Conservation (phyloP, 2,888 invertebrate species). For the Caenorhabditis japonica region DNA sequence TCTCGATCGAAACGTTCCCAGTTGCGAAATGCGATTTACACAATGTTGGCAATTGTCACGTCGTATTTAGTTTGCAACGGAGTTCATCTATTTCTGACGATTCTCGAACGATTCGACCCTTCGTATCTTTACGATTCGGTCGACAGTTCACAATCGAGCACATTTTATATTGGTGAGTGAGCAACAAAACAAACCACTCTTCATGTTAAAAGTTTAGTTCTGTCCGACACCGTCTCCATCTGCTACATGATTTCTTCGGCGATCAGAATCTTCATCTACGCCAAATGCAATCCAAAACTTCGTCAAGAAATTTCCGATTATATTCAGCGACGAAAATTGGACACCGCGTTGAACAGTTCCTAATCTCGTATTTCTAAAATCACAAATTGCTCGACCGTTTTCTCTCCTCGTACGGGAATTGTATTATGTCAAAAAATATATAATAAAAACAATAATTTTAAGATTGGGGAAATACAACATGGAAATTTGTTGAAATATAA, state of each 20-base stretch:
- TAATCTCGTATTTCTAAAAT: constrained; percentile 16
- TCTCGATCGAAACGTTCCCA: constrained; percentile 61
- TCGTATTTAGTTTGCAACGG: constrained; percentile 67
- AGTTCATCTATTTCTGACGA: constrained; percentile 60
- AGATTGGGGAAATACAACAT: constrained; percentile 5
- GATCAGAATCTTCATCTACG: constrained; percentile 65
- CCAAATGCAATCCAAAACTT: constrained; percentile 67
- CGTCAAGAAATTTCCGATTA: constrained; percentile 62
- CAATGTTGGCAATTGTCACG: constrained; percentile 66
- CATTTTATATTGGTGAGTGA: constrained; percentile 58
- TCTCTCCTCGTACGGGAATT: constrained; percentile 30
- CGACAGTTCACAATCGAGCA: constrained; percentile 57
- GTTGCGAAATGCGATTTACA: constrained; percentile 66
- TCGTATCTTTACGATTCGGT: constrained; percentile 56
- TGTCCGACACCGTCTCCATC: constrained; percentile 67
- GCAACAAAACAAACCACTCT: too few relatives aligned
- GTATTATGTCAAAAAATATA: constrained; percentile 29
- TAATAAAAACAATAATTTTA: constrained; percentile 22
- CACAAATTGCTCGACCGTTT: neutral
- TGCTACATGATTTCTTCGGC: constrained; percentile 67
- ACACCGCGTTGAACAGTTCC: constrained; percentile 18
- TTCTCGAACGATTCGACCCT: constrained; percentile 56
- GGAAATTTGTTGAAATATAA: neutral
- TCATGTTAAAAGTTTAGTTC: constrained; percentile 34
- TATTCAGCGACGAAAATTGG: constrained; percentile 32